These are phyloP conservation scores for Lacerta bilineata DNA, from an alignment of 2,797 vertebrate species.

Conservation along the genomic window DNA sequence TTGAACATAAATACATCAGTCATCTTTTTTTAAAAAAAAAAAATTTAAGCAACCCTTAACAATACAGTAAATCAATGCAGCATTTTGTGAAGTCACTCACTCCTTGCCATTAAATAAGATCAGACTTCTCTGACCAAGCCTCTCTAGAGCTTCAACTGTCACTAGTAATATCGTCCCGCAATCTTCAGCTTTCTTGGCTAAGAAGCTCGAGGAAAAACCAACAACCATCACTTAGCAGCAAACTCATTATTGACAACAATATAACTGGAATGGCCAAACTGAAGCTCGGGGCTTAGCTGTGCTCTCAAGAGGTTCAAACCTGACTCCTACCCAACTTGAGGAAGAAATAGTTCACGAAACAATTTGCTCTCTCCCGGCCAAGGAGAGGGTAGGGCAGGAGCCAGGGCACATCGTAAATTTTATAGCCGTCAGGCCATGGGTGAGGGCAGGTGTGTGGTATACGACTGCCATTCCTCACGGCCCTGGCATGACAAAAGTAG, in stretches of 20 bases:
- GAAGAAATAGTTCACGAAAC: background rate
- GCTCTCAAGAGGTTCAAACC: background rate
- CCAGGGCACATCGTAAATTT: background rate
- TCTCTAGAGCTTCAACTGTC: slow-evolving; percentile 43
- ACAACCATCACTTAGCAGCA: slow-evolving; percentile 58
- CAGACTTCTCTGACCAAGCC: slow-evolving; percentile 65
- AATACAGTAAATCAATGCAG: background rate
- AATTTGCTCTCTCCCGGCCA: background rate
- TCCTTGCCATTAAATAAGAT: slow-evolving; percentile 63
- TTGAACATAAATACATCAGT: background rate
- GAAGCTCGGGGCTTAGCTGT: slow-evolving; percentile 4
- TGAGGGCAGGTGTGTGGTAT: no score
- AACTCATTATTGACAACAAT: slow-evolving; percentile 49
- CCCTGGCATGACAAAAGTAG: background rate
- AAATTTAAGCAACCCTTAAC: background rate
- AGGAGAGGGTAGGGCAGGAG: background rate
- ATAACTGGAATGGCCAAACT: slow-evolving; percentile 5
- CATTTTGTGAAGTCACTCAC: background rate
- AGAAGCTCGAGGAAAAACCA: slow-evolving; percentile 60
- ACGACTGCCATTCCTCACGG: background rate
- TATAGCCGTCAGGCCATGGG: no score
- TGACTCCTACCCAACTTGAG: background rate
- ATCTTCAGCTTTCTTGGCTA: slow-evolving; percentile 52
- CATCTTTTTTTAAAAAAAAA: no score
- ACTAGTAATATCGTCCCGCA: slow-evolving; percentile 67